Base-by-base conservation (phyloP, 1,140 invertebrate species). In the Ceratina australensis region DNA sequence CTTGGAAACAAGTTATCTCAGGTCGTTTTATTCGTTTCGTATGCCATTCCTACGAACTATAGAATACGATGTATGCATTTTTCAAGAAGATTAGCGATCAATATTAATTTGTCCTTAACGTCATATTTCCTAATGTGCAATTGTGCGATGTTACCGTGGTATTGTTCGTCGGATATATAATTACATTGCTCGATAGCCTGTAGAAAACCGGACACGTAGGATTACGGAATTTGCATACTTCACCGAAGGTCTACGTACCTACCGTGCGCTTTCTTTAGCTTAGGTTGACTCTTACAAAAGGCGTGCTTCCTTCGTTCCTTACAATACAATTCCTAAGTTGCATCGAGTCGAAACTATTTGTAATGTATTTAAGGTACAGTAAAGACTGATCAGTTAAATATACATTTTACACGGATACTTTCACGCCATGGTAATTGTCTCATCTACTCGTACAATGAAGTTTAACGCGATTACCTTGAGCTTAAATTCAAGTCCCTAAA, bases 141-240 rank as follows among this genome's bases (percentile, higher is more conserved):
- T 72, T 63, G 24, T 63, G 15, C 24, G 52, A 72, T 63, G 24
- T 1, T 33, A 26, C 22, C 22, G 50, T 28, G 8, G 26, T 13
- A 15, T 73, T 42, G 47, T 50, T 64, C n/a, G 26, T 16, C 20
- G 49, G 60, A 64, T 47, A 54, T 73, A 64, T 57, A 72, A 72
- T 73, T 73, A 73, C 49, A 57, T 52, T 33, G 47, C n/a, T 42
- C n/a, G 26, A 73, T 20, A 52, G 71, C 26, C 49, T 52, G 16
- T 24, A 22, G 3, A 52, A n/a, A 15, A 16, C 3, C 26, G 49
- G 47, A 73, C 59, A 63, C 15, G 60, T 73, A 64, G 59, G 60
- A 73, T 72, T 72, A 63, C 57, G 57, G 69, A 72, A 28, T 72
- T 72, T 72, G 69, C 57, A 72, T 72, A 63, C 47, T 63, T 72